Evolutionary conservation across 2,797 vertebrate species (phyloP).

Genomic region (Phalanger gymnotis): DNA sequence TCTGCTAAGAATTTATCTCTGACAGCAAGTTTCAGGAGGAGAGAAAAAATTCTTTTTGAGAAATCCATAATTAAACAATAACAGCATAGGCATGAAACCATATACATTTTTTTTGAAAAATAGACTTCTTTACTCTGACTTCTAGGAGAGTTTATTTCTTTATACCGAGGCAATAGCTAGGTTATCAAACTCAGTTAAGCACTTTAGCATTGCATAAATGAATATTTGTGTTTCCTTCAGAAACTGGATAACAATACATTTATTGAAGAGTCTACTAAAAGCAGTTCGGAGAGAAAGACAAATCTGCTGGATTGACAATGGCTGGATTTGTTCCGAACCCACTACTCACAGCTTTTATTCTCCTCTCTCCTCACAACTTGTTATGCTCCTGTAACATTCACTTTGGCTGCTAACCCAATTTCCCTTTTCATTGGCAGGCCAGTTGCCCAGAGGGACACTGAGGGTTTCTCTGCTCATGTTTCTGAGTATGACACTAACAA

Average conservation of each 20-base stretch:
- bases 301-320: background rate
- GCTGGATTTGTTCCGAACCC: background rate
- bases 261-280: background rate
- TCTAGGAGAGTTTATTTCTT: constrained; percentile 36
- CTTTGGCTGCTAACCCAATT: background rate
- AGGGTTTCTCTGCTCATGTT: background rate
- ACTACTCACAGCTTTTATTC: background rate
- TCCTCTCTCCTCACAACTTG: background rate
- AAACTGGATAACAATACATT: background rate
- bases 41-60: constrained; percentile 45
- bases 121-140: constrained; percentile 36
- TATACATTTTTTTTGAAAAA: constrained; percentile 59
- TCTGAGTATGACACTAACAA: background rate
- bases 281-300: background rate
- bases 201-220: constrained; percentile 35
- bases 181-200: constrained; percentile 12
- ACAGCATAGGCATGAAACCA: constrained; percentile 35
- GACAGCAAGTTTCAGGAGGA: constrained; percentile 60
- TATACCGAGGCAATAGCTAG: constrained; percentile 26
- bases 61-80: constrained; percentile 74
- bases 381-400: background rate
- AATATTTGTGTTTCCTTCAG: constrained; percentile 18
- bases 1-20: constrained; percentile 69
- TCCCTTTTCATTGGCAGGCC: background rate
- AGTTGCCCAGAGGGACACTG: background rate